phyloP scores from a whole-genome alignment of 2,113 vertebrate species.

The Orcinus orca region DNA sequence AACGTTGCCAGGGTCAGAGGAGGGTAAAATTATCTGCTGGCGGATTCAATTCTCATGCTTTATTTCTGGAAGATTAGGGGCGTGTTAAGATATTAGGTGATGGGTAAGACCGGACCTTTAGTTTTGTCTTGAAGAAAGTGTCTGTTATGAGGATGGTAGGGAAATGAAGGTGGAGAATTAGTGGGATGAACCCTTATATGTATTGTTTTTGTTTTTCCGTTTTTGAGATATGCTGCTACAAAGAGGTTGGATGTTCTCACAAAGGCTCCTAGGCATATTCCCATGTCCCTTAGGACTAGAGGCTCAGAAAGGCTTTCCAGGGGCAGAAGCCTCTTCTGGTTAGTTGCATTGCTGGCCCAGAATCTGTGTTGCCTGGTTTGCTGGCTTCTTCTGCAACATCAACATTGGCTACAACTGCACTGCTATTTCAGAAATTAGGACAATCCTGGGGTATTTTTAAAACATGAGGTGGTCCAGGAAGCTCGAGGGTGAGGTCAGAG shows the following conservation, averaged over 20 bases:
- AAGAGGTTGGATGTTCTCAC: neutral
- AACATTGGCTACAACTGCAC: neutral
- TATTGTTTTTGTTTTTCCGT: neutral
- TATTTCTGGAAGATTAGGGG: neutral
- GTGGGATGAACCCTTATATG: neutral
- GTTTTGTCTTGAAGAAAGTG: neutral
- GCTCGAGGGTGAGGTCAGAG: neutral
- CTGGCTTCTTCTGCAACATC: neutral
- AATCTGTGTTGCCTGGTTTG: neutral
- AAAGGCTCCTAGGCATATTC: neutral
- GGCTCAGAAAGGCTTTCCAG: neutral
- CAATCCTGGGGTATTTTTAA: neutral
- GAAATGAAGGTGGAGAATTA: neutral
- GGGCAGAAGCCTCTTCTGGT: neutral
- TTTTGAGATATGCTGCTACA: neutral
- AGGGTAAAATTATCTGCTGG: neutral
- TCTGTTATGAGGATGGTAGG: neutral
- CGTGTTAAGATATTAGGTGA: neutral
- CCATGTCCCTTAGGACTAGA: neutral
- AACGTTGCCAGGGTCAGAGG: neutral
- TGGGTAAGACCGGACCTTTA: neutral
- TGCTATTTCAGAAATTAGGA: neutral
- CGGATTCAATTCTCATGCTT: neutral
- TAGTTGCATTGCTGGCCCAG: neutral
- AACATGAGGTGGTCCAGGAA: neutral